Conservation (phyloP, 2,113 vertebrate species). For the Mystacornis crossleyi region DNA sequence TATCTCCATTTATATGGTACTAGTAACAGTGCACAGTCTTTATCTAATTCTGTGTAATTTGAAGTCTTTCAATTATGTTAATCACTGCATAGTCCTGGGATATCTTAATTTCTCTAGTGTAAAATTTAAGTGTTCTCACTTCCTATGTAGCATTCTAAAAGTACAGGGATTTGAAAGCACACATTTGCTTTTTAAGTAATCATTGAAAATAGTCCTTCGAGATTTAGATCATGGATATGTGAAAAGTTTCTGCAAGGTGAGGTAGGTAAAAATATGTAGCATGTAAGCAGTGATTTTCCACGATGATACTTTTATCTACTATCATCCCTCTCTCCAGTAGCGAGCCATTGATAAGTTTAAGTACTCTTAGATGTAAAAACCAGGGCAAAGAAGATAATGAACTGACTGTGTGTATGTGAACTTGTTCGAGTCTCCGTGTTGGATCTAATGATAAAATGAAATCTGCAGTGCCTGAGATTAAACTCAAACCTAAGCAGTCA, state of each 20-base stretch:
- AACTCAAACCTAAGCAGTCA: background rate
- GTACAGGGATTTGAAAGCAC: background rate
- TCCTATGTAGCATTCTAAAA: background rate
- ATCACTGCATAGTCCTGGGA: background rate
- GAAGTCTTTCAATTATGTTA: background rate
- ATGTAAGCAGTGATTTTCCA: background rate
- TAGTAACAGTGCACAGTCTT: background rate
- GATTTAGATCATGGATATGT: background rate
- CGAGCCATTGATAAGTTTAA: background rate
- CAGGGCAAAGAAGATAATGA: background rate
- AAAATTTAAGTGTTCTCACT: background rate
- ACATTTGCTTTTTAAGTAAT: background rate
- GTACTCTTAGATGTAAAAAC: background rate
- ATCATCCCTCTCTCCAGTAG: background rate
- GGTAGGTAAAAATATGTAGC: background rate
- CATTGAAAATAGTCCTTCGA: background rate
- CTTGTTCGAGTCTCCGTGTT: fast-evolving
- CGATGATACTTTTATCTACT: background rate
- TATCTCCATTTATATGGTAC: background rate
- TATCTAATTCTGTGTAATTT: background rate
- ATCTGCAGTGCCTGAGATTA: background rate
- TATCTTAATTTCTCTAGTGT: background rate
- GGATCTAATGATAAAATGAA: background rate
- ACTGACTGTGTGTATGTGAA: fast-evolving
- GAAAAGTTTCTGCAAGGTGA: background rate